Percentiles rank a stretch among this genome's conserved stretches.
Conservation (phyloP, 1,140 invertebrate genomes). For the Drosophila pachea region DNA sequence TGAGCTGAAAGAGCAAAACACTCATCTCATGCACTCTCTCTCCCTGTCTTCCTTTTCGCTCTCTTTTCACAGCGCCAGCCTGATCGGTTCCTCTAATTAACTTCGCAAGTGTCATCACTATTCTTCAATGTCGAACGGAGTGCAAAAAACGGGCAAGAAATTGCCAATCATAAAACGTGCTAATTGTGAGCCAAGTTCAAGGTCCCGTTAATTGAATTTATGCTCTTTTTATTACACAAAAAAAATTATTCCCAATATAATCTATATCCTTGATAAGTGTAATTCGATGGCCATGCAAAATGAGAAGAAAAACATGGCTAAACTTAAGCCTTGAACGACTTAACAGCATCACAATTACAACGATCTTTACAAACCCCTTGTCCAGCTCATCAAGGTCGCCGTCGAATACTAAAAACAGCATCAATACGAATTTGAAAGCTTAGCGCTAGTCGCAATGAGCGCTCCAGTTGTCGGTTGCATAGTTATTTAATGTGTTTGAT, state of each 20-base stretch:
- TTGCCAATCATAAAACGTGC: slow-evolving; percentile 48
- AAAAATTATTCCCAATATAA: slow-evolving; percentile 9
- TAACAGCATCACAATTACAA: slow-evolving; percentile 16
- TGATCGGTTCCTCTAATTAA: slow-evolving; percentile 36
- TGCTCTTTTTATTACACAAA: neutral
- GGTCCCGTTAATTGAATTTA: slow-evolving; percentile 24
- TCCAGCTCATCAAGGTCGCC: slow-evolving; percentile 28
- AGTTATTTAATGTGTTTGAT: slow-evolving; percentile 46
- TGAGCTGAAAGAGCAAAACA: too few relatives aligned
- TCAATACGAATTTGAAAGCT: slow-evolving; percentile 46
- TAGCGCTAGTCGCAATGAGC: slow-evolving; percentile 10
- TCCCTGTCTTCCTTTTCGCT: too few relatives aligned
- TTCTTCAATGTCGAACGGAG: slow-evolving; percentile 36
- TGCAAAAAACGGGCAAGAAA: slow-evolving; percentile 8
- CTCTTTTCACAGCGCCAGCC: neutral
- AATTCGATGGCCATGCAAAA: neutral
- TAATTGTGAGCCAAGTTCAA: slow-evolving; percentile 62
- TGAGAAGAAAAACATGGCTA: neutral
- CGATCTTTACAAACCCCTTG: slow-evolving; percentile 8
- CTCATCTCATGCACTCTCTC: too few relatives aligned
- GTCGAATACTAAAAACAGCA: slow-evolving; percentile 13
- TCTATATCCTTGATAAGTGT: slow-evolving; percentile 29
- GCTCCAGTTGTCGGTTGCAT: slow-evolving; percentile 62
- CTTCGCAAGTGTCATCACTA: slow-evolving; percentile 20
- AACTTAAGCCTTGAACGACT: slow-evolving; percentile 11